Percentiles rank a stretch among this genome's conserved stretches.
Evolutionary conservation across 2,113 vertebrate species (phyloP).

Genomic region (Panthera leo): DNA sequence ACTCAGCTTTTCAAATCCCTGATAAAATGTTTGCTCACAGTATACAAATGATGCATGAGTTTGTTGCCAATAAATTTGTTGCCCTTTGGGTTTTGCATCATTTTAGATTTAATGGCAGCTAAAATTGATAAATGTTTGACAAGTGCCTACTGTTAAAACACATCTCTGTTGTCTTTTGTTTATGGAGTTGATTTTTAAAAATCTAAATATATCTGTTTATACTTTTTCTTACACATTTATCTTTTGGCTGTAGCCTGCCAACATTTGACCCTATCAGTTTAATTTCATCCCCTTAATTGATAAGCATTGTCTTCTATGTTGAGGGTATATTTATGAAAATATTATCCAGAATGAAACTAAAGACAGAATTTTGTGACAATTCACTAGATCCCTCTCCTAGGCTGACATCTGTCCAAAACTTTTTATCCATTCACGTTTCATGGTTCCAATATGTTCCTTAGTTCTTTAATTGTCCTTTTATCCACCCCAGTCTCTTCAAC

Average conservation of each 20-base stretch:
- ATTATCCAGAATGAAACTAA: background rate
- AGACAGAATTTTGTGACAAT: background rate
- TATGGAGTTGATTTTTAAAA: background rate
- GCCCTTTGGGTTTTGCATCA: background rate
- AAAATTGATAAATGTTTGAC: background rate
- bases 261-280: background rate
- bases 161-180: background rate
- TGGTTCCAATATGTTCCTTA: background rate
- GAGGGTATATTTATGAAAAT: background rate
- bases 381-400: background rate
- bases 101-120: background rate
- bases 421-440: background rate
- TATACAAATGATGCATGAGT: background rate
- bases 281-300: background rate
- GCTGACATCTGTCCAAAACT: background rate
- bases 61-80: slow-evolving; percentile 1
- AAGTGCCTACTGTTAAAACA: background rate
- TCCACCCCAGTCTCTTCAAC: background rate
- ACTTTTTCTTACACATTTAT: background rate
- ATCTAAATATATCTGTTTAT: background rate
- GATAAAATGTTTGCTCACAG: background rate
- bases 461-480: background rate
- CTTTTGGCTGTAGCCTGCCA: background rate
- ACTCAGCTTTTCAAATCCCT: background rate
- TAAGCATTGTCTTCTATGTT: background rate